These are phyloP conservation scores for Syndactyla subalaris DNA, from an alignment of 2,797 vertebrate species.

Conservation along the genomic window DNA sequence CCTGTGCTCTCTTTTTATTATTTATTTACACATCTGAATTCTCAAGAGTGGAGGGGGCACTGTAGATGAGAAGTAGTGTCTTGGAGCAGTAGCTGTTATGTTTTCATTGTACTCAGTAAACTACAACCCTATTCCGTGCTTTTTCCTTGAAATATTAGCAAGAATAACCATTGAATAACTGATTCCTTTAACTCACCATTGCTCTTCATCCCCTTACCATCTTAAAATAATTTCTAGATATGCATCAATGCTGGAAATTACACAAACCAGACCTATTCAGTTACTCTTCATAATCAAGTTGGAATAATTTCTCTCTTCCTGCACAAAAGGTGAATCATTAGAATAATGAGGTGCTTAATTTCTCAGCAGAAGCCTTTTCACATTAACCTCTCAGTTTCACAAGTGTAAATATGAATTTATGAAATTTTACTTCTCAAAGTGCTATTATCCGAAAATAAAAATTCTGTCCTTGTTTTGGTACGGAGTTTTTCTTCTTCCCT, in stretches of 20 bases:
- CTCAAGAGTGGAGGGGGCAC: not conserved
- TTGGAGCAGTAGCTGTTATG: not conserved
- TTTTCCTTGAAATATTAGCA: not conserved
- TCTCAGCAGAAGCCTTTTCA: slow-evolving; percentile 12
- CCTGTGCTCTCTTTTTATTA: not conserved
- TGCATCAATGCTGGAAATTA: not conserved
- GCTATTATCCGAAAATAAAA: slow-evolving; percentile 19
- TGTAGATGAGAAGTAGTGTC: not conserved
- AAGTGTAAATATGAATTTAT: slow-evolving; percentile 23
- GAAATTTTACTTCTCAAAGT: slow-evolving; percentile 30
- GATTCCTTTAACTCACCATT: not conserved
- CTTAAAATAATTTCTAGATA: not conserved
- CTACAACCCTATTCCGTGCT: not conserved
- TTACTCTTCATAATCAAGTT: not conserved
- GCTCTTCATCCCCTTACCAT: not conserved
- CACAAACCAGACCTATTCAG: not conserved
- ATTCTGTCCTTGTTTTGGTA: slow-evolving; percentile 50
- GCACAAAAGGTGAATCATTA: not conserved
- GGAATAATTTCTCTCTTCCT: slow-evolving; percentile 21
- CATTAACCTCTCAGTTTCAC: slow-evolving; percentile 5
- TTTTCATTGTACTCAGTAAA: not conserved
- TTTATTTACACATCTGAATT: not conserved
- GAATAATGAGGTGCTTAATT: slow-evolving; percentile 43
- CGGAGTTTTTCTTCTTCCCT: slow-evolving; percentile 42
- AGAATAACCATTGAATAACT: not conserved